Evolutionary conservation across 2,888 invertebrate genomes (phyloP), one percentile per base, ranked within the genome.

Genomic region (Eupithecia abbreviata): DNA sequence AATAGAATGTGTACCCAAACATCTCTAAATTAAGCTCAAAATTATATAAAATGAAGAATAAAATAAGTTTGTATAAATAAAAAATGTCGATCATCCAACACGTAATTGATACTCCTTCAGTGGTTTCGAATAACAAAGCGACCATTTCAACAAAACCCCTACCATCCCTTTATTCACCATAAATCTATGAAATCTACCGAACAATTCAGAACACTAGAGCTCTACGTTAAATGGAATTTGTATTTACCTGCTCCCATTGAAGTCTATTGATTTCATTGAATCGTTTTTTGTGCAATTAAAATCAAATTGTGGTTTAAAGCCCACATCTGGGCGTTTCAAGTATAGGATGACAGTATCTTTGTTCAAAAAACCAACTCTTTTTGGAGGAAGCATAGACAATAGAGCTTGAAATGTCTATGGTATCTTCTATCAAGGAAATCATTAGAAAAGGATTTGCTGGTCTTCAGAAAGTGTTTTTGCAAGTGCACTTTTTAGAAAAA

Each of bases 81-180:
- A 51, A 51, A n/a, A 78, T 69, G 15, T 55, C 75, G 86, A 89
- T 87, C 87, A 78, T 84, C 85, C 84, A 86, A 92, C 92, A 78
- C 85, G 93, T 93, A 93, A 93, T 93, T 88, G 93, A 93, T 93
- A 93, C 89, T 88, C 88, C 86, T 87, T 86, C 87, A 89, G 84
- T 87, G 91, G 91, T 91, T 90, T 91, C 88, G 84, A 90, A 91
- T 90, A 86, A 88, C 89, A 77, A 77, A 49, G 6, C 68, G 76
- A 72, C 90, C 89, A 88, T 80, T 70, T 55, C 83, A 77, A 45
- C 15, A 10, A 71, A 78, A 78, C 55, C 82, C 73, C 67, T 49
- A 15, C 4, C 47, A 41, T 75, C 18, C 30, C 58, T 77, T 72
- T 62, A 73, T 42, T 42, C 69, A 30, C 49, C 5, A 18, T 62